Evolutionary conservation across 2,888 invertebrate species (phyloP).

Genomic region (Epinotia nisella): DNA sequence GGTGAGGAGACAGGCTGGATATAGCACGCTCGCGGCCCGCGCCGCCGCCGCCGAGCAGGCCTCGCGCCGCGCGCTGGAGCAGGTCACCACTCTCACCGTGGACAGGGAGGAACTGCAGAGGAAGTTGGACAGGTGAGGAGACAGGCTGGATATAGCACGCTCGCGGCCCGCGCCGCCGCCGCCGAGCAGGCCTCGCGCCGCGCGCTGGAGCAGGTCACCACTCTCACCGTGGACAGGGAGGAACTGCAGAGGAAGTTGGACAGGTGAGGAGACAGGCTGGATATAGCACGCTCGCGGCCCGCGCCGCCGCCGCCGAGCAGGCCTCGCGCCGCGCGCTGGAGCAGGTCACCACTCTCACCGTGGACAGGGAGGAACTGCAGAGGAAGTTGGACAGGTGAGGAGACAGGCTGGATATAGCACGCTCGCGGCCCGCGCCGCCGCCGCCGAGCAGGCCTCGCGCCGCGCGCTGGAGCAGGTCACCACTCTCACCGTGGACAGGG

Average conservation of each 20-base stretch:
- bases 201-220: conserved; percentile 41
- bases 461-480: conserved; percentile 47
- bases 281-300: conserved; percentile 21
- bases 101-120: conserved; percentile 48
- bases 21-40: conserved; percentile 47
- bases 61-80: conserved; percentile 38
- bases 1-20: neutral
- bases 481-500: conserved; percentile 48
- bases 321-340: conserved; percentile 38
- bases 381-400: no score
- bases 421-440: no score
- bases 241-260: conserved; percentile 55
- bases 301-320: no score
- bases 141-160: conserved; percentile 28
- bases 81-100: conserved; percentile 49
- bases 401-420: no score
- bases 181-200: conserved; percentile 54
- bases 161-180: conserved; percentile 50
- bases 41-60: conserved; percentile 41
- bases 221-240: neutral
- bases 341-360: conserved; percentile 48
- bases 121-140: conserved; percentile 44
- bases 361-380: conserved; percentile 46
- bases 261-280: conserved; percentile 48
- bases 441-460: conserved; percentile 7